phyloP scores from a whole-genome alignment of 2,113 vertebrate genomes.

The Coreoperca whiteheadi region DNA sequence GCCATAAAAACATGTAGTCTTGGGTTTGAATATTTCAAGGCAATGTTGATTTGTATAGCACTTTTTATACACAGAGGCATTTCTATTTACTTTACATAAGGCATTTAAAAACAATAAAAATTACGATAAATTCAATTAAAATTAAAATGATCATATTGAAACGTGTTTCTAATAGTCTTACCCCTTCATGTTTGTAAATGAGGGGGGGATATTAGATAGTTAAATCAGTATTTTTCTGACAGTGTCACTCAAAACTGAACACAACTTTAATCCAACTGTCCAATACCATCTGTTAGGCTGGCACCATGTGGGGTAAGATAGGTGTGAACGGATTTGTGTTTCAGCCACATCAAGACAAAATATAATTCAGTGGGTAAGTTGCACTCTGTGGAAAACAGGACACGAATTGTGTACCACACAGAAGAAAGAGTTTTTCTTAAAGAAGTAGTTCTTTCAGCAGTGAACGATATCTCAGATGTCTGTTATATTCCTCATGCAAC shows the following conservation, averaged over 20 bases:
- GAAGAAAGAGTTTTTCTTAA: not conserved
- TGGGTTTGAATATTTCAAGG: slow-evolving; percentile 22
- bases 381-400: not conserved
- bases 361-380: not conserved
- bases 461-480: not conserved
- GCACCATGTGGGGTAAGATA: not conserved
- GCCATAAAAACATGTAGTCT: slow-evolving; percentile 8
- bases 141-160: not conserved
- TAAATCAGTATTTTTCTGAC: not conserved
- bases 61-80: not conserved
- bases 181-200: not conserved
- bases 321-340: not conserved
- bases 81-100: slow-evolving; percentile 5
- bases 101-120: not conserved
- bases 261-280: not conserved
- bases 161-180: not conserved
- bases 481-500: too few species aligned
- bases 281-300: slow-evolving; percentile 3
- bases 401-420: not conserved
- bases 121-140: not conserved
- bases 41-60: not conserved
- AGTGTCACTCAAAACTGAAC: not conserved
- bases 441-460: not conserved
- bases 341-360: not conserved
- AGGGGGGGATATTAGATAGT: too few species aligned